A percentile compares a stretch with the other conserved stretches of the same genome.
Conservation (phyloP, 1,140 invertebrate genomes). For the Aphidius gifuensis region DNA sequence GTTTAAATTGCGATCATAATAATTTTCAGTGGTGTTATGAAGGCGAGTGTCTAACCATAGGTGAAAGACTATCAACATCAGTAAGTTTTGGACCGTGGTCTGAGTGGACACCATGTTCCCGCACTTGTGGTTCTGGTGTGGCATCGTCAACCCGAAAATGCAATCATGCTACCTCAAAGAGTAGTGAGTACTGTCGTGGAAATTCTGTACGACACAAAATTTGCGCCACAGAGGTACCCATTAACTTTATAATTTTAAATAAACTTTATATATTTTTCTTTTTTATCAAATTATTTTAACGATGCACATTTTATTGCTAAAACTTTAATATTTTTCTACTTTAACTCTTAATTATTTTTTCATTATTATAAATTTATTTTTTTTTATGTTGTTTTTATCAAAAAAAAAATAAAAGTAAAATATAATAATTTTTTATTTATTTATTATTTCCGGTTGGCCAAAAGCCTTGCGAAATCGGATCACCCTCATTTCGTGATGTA, state of each 20-base stretch:
- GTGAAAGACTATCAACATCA: slow-evolving; percentile 55
- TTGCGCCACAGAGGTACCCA: slow-evolving; percentile 56
- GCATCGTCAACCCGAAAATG: slow-evolving; percentile 42
- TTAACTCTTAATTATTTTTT: no score
- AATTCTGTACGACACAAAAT: slow-evolving; percentile 53
- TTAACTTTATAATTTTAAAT: background rate
- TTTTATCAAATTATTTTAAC: background rate
- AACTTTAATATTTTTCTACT: no score
- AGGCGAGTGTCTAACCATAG: slow-evolving; percentile 56
- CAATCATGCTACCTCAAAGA: slow-evolving; percentile 49
- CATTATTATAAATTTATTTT: background rate
- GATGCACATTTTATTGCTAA: no score
- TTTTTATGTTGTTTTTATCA: background rate
- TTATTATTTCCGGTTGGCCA: background rate
- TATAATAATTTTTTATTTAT: slow-evolving; percentile 6
- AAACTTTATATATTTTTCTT: background rate
- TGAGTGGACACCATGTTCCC: slow-evolving; percentile 58
- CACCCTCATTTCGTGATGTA: slow-evolving; percentile 41
- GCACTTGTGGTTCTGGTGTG: slow-evolving; percentile 62
- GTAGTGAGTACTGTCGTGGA: slow-evolving; percentile 58
- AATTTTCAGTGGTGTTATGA: no score
- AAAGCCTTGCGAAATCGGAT: slow-evolving; percentile 39
- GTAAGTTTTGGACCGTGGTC: slow-evolving; percentile 59
- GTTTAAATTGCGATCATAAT: no score
- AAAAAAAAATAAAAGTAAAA: no score